Evolutionary conservation across 2,888 invertebrate genomes (phyloP), one percentile per base, ranked within the genome.

Genomic region (Miltochrista miniata): DNA sequence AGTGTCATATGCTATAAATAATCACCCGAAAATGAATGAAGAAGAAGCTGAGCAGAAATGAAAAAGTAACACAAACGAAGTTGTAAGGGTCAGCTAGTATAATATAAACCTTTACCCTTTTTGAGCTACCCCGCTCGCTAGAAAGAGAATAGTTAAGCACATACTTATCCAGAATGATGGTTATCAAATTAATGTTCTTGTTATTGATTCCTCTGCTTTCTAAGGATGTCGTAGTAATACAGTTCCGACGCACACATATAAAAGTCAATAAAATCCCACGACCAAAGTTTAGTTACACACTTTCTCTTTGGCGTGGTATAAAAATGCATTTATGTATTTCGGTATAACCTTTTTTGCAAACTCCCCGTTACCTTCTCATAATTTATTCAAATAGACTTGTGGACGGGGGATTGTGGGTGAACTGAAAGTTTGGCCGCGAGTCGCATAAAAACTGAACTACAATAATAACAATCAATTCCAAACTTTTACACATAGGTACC

Each of bases 361-460:
- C 54, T 64, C 44, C 56, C 60, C 51, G 56, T 43, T 56, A 56
- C 52, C 49, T 44, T 54, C 64, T 72, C 68, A 76, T 76, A 74
- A 69, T 75, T 75, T 79, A 79, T 80, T 76, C 71, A 76, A 69
- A 70, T 68, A 65, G 55, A 66, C 60, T 69, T 61, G 65, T 50
- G 61, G 59, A 61, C 63, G 55, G 64, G 61, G 64, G 64, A 76
- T 68, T 68, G 64, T 68, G 70, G 64, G 67, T 57, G 62, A 67
- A 57, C 61, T 55, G 46, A 54, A 74, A 70, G 56, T 72, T 74
- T 61, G 45, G 60, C 63, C 56, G 61, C 61, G 63, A 70, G 54
- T 70, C 58, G 55, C 55, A 66, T 70, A 61, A 68, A 64, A 68
- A 71, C 66, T 61, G 46, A 60, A 59, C 43, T 48, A 59, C 34